Evolutionary conservation across 2,888 invertebrate genomes (phyloP), one percentile per base, ranked within the genome.

Genomic region (Dicyrtomina minuta): DNA sequence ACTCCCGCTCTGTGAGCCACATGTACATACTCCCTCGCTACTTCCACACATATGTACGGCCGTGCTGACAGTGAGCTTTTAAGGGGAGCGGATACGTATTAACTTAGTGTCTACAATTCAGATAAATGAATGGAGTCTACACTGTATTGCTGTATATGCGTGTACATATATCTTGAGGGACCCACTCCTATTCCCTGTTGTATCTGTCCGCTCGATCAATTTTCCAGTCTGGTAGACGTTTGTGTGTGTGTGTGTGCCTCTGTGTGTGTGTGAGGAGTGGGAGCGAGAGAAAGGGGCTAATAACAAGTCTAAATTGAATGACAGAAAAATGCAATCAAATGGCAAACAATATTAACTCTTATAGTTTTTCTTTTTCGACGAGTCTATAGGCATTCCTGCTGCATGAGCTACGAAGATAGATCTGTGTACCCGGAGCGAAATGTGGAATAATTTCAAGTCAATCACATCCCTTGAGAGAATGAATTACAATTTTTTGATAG

Each of bases 261-360:
- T n/a, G n/a, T n/a, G n/a, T n/a, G n/a, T n/a, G n/a, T n/a, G n/a
- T n/a, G n/a, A n/a, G n/a, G n/a, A 33, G 33, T 33, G 33, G 4
- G 33, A 33, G 33, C 8, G 33, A 8, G n/a, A 24, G 55, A 55
- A 55, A 15, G 55, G 26, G 15, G 24, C 55, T 55, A 55, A 55
- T 55, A 55, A 26, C 55, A 55, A 24, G 10, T 27, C 24, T 55
- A 55, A 24, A 27, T 24, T 26, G 55, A 55, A 26, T 55, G 55
- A 55, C 55, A 55, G 55, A 26, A 26, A 55, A 55, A 26, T 27
- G 55, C 55, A 55, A 55, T 55, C 55, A 55, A 55, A 33, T 33
- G 55, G 55, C 55, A 24, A 26, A 33, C 33, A 55, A 55, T 55
- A 26, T 26, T 27, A 22, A 51, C 51, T 51, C 20, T n/a, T 10